A percentile compares a stretch with the other conserved stretches of the same genome.
Evolutionary conservation across 2,113 vertebrate genomes (phyloP).

Genomic region (Tachycineta bicolor): DNA sequence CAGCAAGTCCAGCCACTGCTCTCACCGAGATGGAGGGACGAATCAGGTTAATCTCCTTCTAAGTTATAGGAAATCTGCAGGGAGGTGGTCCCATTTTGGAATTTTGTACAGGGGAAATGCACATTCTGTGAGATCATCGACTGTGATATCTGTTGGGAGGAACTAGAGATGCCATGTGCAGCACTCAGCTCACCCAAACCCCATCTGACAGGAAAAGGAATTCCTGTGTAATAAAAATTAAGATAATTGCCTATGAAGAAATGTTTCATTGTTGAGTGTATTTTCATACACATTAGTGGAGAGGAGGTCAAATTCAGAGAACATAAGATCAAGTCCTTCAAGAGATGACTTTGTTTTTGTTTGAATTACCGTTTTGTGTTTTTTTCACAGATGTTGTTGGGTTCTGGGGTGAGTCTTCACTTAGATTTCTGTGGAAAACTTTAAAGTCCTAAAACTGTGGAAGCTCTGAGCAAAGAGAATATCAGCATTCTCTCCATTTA

Average conservation of each 20-base stretch:
- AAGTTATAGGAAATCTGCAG: background rate
- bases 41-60: background rate
- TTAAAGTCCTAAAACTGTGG: background rate
- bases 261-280: conserved; percentile 8
- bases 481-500: background rate
- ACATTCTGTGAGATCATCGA: conserved; percentile 30
- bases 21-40: background rate
- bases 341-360: background rate
- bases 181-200: background rate
- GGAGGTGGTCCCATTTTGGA: background rate
- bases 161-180: conserved; percentile 17
- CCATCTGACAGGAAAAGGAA: conserved; percentile 55
- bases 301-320: conserved; percentile 28
- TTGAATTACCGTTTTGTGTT: background rate
- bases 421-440: background rate
- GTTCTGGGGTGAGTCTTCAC: background rate
- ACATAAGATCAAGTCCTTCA: conserved; percentile 36
- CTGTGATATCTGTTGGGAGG: conserved; percentile 4
- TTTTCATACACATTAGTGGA: conserved; percentile 37
- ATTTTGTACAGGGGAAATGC: conserved; percentile 36
- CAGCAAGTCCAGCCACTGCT: background rate
- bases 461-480: background rate
- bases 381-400: background rate
- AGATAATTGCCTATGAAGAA: conserved; percentile 45
- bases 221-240: conserved; percentile 70